A percentile compares a stretch with the other conserved stretches of the same genome.
Conservation (phyloP, 2,888 invertebrate species). For the Clanis bilineata region DNA sequence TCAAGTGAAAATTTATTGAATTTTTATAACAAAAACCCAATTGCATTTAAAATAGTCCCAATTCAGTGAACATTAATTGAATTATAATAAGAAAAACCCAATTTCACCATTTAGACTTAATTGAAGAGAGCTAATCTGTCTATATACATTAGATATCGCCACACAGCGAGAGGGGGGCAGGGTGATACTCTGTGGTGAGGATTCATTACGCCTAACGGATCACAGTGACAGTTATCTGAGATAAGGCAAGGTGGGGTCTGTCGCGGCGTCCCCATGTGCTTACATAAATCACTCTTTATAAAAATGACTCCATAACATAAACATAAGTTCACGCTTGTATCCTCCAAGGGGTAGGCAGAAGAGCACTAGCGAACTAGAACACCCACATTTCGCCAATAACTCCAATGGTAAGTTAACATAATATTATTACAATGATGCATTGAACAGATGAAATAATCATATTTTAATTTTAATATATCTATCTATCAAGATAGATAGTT, state of each 20-base stretch:
- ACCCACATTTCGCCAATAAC: no score
- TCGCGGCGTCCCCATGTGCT: constrained; percentile 35
- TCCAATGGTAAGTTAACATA: no score
- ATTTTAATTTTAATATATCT: no score
- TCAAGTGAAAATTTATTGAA: neutral
- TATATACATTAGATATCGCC: constrained; percentile 13
- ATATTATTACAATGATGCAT: no score
- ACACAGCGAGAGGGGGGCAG: neutral
- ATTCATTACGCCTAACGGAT: constrained; percentile 69
- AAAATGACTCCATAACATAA: no score
- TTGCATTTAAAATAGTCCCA: neutral
- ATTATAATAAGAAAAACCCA: neutral
- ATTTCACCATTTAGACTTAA: neutral
- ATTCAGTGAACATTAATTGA: neutral
- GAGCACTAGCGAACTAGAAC: no score
- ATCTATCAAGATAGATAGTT: no score
- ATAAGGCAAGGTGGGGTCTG: constrained; percentile 76
- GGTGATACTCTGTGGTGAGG: no score
- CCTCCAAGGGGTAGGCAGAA: no score
- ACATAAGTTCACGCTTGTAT: no score
- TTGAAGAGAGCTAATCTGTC: neutral
- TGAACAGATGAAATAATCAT: no score
- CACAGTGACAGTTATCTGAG: constrained; percentile 77
- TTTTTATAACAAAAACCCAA: neutral
- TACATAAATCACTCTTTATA: neutral